phyloP scores from a whole-genome alignment of 2,888 invertebrate species.

The Bugulina stolonifera region DNA sequence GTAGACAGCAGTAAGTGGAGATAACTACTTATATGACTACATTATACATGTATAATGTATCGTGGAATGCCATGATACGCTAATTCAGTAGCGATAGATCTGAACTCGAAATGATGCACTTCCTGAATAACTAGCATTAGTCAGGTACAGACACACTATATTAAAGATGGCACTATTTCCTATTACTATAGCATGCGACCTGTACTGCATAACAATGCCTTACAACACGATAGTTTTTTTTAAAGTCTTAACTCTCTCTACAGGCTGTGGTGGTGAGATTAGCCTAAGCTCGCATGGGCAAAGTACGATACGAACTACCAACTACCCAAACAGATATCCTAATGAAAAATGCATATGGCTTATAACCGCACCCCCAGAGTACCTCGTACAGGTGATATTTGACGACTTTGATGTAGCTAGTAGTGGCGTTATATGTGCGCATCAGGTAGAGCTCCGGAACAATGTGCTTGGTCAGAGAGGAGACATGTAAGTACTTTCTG shows the following conservation, averaged over 20 bases:
- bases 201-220: not conserved
- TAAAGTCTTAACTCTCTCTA: not conserved
- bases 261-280: conserved; percentile 2
- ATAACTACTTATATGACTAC: not conserved
- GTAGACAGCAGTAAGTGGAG: not conserved
- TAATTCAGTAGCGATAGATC: no score
- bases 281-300: not conserved
- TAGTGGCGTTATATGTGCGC: not conserved
- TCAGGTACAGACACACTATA: no score
- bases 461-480: conserved; percentile 9
- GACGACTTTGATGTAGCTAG: not conserved
- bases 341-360: conserved; percentile 14
- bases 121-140: no score
- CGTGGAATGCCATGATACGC: no score
- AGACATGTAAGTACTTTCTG: conserved; percentile 7
- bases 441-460: conserved; percentile 5
- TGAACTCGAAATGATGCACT: no score
- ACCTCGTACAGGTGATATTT: not conserved
- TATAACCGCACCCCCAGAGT: not conserved
- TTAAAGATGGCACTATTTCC: no score
- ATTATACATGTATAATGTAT: no score
- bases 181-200: not conserved
- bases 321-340: not conserved
- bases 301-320: conserved; percentile 1
- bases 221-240: not conserved